These are phyloP conservation scores for Girardinichthys multiradiatus DNA, from an alignment of 2,113 vertebrate genomes.

Conservation along the genomic window DNA sequence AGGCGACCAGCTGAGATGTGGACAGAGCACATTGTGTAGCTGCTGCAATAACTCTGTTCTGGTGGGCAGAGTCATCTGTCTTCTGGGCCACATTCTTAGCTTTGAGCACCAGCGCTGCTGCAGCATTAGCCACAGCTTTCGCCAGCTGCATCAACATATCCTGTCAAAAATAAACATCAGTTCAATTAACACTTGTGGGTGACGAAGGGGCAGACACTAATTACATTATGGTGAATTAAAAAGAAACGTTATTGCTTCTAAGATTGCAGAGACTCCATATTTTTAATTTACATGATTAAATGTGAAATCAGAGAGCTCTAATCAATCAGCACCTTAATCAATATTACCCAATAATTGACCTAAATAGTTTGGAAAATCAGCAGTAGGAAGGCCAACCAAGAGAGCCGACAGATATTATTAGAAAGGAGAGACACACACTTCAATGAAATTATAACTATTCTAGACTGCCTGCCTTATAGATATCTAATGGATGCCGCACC, in stretches of 20 bases:
- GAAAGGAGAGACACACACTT: background rate
- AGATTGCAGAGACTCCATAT: background rate
- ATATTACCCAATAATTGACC: too few species aligned
- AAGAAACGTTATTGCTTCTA: background rate
- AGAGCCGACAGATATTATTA: background rate
- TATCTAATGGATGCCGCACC: too few species aligned
- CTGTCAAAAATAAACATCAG: slow-evolving; percentile 67
- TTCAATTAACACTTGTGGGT: background rate
- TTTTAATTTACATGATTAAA: background rate
- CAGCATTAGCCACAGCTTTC: slow-evolving; percentile 92
- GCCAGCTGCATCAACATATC: slow-evolving; percentile 97
- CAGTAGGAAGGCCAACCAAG: background rate
- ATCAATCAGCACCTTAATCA: background rate
- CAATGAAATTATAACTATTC: too few species aligned
- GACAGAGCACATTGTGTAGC: slow-evolving; percentile 97
- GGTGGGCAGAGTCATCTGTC: slow-evolving; percentile 87
- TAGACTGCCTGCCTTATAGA: too few species aligned
- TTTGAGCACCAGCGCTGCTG: slow-evolving; percentile 91
- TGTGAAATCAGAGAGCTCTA: background rate
- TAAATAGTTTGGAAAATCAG: background rate
- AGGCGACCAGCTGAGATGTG: slow-evolving; percentile 96
- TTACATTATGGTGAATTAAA: background rate
- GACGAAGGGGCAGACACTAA: background rate
- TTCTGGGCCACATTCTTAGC: slow-evolving; percentile 97
- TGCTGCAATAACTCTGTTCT: slow-evolving; percentile 93